Evolutionary conservation across 2,113 vertebrate genomes (phyloP), one percentile per base, ranked within the genome.

Genomic region (Neofelis nebulosa): DNA sequence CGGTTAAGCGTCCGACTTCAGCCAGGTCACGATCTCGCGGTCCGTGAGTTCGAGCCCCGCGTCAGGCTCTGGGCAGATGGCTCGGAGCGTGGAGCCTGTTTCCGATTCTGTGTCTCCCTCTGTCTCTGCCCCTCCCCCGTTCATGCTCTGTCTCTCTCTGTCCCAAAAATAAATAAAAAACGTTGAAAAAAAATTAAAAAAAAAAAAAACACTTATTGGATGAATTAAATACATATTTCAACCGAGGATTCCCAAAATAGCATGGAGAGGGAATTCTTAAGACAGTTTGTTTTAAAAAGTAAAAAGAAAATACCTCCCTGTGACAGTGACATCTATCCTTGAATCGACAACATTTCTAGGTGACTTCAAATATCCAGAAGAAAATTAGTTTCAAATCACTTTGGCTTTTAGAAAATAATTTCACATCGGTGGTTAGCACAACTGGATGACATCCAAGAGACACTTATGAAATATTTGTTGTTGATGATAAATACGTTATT

Each of bases 281-380:
- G 81, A 71, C 11, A 71, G 27, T 96, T 91, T 73, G 84, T 50
- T 78, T 86, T 82, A 41, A 81, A 71, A 95, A 90, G 29, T 41
- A 82, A 45, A 92, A 85, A 74, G 41, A 61, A 89, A 61, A 29
- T 45, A 71, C 50, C 48, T 92, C 81, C 61, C 31, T 78, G 25
- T 45, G 65, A 92, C 65, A 94, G 11, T 23, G 38, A 21, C 23
- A 76, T 16, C 55, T 69, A 2, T 78, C 15, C 61, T 82, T 83
- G 74, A 91, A 91, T 65, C 73, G 52, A 79, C 14, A 85, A 18
- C n/a, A 78, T 88, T 93, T 96, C 50, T 71, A 87, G 36, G 41
- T 27, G 41, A 83, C 52, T 91, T 94, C 27, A 66, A 71, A 71
- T 27, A 94, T 55, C 13, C 14, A 9, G 50, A 78, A 48, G 29